Percentiles rank a stretch among this genome's conserved stretches.
Evolutionary conservation across 2,888 invertebrate species (phyloP).

Genomic region (Ethmia dodecea): DNA sequence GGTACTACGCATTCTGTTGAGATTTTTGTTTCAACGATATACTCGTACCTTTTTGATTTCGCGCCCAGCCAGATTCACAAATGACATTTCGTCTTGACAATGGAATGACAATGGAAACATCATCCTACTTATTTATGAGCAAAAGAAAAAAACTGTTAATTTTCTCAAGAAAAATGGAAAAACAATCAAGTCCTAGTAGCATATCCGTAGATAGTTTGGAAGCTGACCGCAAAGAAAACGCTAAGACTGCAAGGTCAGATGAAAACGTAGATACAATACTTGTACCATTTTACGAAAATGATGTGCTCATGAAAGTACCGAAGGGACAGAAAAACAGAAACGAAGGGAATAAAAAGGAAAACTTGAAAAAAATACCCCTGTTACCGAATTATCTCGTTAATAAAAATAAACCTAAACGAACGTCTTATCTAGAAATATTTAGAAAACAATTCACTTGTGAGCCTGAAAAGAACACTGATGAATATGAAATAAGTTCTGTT

Average conservation of each 20-base stretch:
- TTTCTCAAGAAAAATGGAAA: constrained; percentile 41
- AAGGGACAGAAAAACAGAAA: constrained; percentile 38
- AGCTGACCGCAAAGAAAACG: constrained; percentile 33
- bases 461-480: constrained; percentile 18
- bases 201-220: constrained; percentile 64
- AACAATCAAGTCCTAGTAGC: constrained; percentile 45
- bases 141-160: constrained; percentile 38
- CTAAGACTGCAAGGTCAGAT: constrained; percentile 27
- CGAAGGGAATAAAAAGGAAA: constrained; percentile 22
- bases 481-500: constrained; percentile 52
- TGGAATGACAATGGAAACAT: constrained; percentile 35
- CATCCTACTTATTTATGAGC: constrained; percentile 47
- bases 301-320: constrained; percentile 60
- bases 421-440: constrained; percentile 58
- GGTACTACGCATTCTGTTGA: no score
- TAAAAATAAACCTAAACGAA: constrained; percentile 39
- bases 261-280: constrained; percentile 61
- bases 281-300: constrained; percentile 69
- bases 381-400: constrained; percentile 54
- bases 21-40: no score
- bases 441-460: constrained; percentile 47
- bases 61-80: no score
- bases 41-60: no score
- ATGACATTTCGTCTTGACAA: no score
- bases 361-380: constrained; percentile 25